phyloP scores from a whole-genome alignment of 2,797 vertebrate genomes.

The Pantherophis vulpinus region DNA sequence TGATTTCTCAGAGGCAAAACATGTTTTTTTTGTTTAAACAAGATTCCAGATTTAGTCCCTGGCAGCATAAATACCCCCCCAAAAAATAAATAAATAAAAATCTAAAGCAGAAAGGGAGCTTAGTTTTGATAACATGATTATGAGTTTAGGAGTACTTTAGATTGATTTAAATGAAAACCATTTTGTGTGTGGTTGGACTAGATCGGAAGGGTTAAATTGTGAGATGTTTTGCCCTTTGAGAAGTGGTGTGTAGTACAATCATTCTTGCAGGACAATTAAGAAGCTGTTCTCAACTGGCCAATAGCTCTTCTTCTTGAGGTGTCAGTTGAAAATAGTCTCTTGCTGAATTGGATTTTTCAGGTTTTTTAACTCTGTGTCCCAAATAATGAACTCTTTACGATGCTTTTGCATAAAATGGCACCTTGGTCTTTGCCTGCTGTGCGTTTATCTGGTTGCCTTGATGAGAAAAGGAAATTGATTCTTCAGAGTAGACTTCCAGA shows the following conservation, averaged over 20 bases:
- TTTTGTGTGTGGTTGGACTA: not conserved
- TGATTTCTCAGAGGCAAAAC: not conserved
- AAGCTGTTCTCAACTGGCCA: not conserved
- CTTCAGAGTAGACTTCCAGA: not conserved
- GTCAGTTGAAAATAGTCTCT: conserved; percentile 3
- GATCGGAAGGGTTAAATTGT: not conserved
- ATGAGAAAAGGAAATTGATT: conserved; percentile 59
- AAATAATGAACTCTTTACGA: conserved; percentile 24
- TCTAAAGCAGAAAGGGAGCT: not conserved
- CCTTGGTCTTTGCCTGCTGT: conserved; percentile 34
- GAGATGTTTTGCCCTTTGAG: not conserved
- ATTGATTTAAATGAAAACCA: not conserved
- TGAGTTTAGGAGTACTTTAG: conserved; percentile 15
- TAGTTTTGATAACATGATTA: not conserved
- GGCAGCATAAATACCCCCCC: not conserved
- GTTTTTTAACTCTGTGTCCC: not conserved
- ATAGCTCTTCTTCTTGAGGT: not conserved
- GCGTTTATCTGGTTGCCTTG: conserved; percentile 41
- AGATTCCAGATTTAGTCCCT: not conserved
- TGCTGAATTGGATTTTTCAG: not conserved
- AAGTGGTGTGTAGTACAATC: not conserved
- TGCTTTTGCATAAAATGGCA: conserved; percentile 34
- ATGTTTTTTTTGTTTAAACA: not conserved
- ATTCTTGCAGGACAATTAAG: not conserved
- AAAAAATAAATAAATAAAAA: not conserved